Base-by-base conservation (phyloP, 2,797 vertebrate genomes). In the Syndactyla subalaris region DNA sequence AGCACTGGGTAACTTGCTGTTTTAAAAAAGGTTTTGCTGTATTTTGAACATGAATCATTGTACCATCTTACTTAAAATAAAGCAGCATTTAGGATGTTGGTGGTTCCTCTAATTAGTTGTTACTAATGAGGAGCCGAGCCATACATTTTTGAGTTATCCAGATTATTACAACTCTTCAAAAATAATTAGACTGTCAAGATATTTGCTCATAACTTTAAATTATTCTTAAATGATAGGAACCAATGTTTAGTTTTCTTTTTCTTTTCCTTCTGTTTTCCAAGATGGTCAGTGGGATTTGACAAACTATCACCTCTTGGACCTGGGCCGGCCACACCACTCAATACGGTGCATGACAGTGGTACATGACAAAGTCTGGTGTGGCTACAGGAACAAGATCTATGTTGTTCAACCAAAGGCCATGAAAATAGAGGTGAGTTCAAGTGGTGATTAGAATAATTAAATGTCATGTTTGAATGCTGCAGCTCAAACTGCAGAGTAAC, bases 241-340 rank as follows among this genome's bases (percentile, higher is more conserved):
- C 45, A 67, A 4, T 71, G 21, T 30, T 70, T 71, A 65, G 10
- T 26, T 70, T 26, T 65, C 6, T 15, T 55, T 32, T 61, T 36
- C 10, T 85, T 66, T 75, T 71, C 15, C 65, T 95, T 51, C 85
- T 94, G 75, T 45, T 92, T 51, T 89, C 93, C 32, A 97, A 99
- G 99, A 99, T 59, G 99, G 99, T 45, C 99, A 99, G 96, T 99
- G 99, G 99, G 99, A 99, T 97, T 97, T 99, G 97, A 99, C 98
- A 27, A 99, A 99, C 97, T 99, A 99, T 95, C 99, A 99, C 92
- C 98, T 99, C 89, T 90, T 99, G 63, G 99, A 99, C 95, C 94
- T 99, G 92, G 99, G 99, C 54, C 98, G 98, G 39, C 99, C 98
- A 0, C 99, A 99, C 94, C 98, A 99, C 97, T 99, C 99, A 3